These are phyloP conservation scores for Falco berigora DNA, from an alignment of 2,797 vertebrate species.

Conservation along the genomic window DNA sequence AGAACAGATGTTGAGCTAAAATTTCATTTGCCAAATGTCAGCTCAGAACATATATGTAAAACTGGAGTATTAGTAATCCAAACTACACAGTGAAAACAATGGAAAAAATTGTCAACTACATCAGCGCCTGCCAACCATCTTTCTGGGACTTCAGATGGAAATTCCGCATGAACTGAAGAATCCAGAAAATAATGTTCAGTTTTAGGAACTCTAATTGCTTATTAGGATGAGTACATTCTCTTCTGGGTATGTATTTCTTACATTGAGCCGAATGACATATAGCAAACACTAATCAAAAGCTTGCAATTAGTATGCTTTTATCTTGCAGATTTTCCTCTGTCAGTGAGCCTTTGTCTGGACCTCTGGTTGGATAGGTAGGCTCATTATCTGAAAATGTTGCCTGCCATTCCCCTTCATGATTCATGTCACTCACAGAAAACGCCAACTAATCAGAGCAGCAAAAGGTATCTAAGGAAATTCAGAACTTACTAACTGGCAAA, in stretches of 20 bases:
- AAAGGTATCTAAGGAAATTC: background rate
- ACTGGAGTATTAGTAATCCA: background rate
- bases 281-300: background rate
- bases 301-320: background rate
- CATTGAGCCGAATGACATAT: background rate
- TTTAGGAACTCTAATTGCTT: background rate
- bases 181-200: background rate
- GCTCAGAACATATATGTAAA: background rate
- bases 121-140: background rate
- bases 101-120: background rate
- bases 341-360: background rate
- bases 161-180: background rate
- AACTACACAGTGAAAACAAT: background rate
- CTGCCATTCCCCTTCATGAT: background rate
- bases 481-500: background rate
- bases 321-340: background rate
- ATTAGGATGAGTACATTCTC: background rate
- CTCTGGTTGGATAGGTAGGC: background rate
- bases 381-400: background rate
- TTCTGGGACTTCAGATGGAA: background rate
- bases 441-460: background rate
- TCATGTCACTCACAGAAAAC: background rate
- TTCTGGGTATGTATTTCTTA: background rate
- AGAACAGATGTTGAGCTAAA: conserved; percentile 28
- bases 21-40: conserved; percentile 5